Evolutionary conservation across 2,113 vertebrate genomes (phyloP).

Genomic region (Elephantulus edwardii): DNA sequence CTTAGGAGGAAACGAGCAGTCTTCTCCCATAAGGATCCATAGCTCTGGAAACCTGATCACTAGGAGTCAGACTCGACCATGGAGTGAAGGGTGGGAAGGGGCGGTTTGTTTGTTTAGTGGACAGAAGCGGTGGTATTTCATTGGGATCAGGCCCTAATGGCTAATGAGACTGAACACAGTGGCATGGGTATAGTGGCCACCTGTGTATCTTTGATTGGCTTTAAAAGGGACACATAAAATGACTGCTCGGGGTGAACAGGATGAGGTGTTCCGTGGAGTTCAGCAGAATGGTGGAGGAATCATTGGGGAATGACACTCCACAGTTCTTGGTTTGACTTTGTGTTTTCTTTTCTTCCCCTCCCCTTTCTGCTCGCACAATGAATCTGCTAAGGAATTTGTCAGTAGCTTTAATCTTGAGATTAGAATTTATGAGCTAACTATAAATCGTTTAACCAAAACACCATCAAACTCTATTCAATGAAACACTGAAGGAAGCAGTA

Average conservation of each 20-base stretch:
- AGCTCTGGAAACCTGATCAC: too few species aligned
- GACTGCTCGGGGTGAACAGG: neutral
- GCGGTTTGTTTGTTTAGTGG: too few species aligned
- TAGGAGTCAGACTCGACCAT: too few species aligned
- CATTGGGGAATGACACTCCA: conserved; percentile 8
- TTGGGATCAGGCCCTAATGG: neutral
- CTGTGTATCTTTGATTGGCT: neutral
- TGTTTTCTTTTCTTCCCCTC: neutral
- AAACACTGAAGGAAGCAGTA: conserved; percentile 43
- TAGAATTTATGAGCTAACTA: conserved; percentile 58
- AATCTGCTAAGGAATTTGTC: conserved; percentile 38
- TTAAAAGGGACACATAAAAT: neutral
- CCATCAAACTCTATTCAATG: conserved; percentile 45
- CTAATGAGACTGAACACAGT: conserved; percentile 4
- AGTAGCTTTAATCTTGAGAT: conserved; percentile 56
- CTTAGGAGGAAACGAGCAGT: too few species aligned
- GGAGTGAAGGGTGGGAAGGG: too few species aligned
- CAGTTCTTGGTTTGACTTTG: too few species aligned
- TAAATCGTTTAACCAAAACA: conserved; percentile 63
- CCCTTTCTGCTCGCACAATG: conserved; percentile 15
- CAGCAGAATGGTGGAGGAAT: conserved; percentile 4
- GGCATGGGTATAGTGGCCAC: neutral
- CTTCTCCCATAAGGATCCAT: too few species aligned
- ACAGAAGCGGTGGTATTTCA: conserved; percentile 3
- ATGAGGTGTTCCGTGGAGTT: neutral